phyloP scores from a whole-genome alignment of 1,140 invertebrate species.

The Psix sp. region DNA sequence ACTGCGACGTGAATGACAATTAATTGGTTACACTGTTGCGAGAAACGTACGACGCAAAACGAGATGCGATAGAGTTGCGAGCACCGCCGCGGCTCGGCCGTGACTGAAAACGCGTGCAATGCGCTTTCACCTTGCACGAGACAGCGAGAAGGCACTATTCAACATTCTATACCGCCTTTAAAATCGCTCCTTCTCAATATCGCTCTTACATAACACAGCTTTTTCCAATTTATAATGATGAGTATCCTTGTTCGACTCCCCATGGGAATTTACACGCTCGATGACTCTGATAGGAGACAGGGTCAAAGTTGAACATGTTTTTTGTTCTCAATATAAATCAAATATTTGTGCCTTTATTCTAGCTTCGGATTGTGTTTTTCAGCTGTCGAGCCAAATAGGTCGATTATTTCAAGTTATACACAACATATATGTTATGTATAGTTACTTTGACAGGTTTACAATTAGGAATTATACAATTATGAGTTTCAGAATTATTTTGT shows the following conservation, averaged over 20 bases:
- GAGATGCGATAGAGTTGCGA: conserved; percentile 44
- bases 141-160: conserved; percentile 47
- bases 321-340: conserved; percentile 14
- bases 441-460: too few species aligned
- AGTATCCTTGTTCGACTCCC: not conserved
- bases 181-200: conserved; percentile 42
- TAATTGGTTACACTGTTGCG: conserved; percentile 1
- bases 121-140: conserved; percentile 73
- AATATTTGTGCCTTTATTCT: not conserved
- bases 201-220: conserved; percentile 37
- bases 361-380: not conserved
- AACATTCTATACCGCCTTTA: conserved; percentile 54
- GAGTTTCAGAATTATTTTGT: too few species aligned
- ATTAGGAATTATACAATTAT: too few species aligned
- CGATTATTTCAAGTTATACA: too few species aligned
- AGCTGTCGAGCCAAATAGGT: too few species aligned
- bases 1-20: conserved; percentile 13
- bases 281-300: not conserved
- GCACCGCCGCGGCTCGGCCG: conserved; percentile 71
- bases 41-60: conserved; percentile 1
- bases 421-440: too few species aligned
- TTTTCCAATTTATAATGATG: conserved; percentile 41
- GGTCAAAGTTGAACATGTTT: conserved; percentile 23
- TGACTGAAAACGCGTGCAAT: conserved; percentile 75
- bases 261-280: conserved; percentile 1